Evolutionary conservation across 2,113 vertebrate genomes (phyloP), one percentile per base, ranked within the genome.

Genomic region (Suricata suricatta): DNA sequence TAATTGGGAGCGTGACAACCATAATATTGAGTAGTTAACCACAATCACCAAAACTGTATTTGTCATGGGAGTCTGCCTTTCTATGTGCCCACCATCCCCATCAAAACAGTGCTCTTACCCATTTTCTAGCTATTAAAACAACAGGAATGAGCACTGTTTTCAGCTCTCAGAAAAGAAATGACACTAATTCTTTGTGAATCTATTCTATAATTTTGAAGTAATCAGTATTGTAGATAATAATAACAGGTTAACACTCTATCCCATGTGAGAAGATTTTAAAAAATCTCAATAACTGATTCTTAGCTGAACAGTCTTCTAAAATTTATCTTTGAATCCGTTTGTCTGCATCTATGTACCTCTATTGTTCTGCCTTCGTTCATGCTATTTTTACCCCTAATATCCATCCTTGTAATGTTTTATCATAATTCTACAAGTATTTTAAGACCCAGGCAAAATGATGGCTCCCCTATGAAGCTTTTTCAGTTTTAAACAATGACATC

Each of bases 241-340:
- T 76, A 92, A 15, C 29, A 93, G 50, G 86, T 60, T 52, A 95
- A 83, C 7, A 66, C 17, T 86, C 64, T 86, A 80, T 85, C 60
- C 7, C 35, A n/a, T 25, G 6, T 69, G 17, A 68, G 72, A 63
- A 88, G 31, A 19, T 92, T 17, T 3, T 52, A 50, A 54, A 76
- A 60, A 69, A n/a, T 77, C 89, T 93, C 47, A 96, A 27, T 14
- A 47, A 74, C 72, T 31, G 23, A 44, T 17, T 44, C 4, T 72
- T 64, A 72, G 54, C 35, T 54, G 11, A 25, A 81, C 16, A 2
- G 2, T 63, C 38, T 88, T 94, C 25, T 25, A 27, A 16, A 47
- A 5, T 77, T 33, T 77, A 25, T 44, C 29, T 88, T 85, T 38
- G 23, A 57, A 12, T 93, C 10, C 3, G 3, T 76, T 63, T 76